A percentile compares a stretch with the other conserved stretches of the same genome.
Conservation (phyloP, 2,888 invertebrate species). For the Cataglyphis cursor region DNA sequence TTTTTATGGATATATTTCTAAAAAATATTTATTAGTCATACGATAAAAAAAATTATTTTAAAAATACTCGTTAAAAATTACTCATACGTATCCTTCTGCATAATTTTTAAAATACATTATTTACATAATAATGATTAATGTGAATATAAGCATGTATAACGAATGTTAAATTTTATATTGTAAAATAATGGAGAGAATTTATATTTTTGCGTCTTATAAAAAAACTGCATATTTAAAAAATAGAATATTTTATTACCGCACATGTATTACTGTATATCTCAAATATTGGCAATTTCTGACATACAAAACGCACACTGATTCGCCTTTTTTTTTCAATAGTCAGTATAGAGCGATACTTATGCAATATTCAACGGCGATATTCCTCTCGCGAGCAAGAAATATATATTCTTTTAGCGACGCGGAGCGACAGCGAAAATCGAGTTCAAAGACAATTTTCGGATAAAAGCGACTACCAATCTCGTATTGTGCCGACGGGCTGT, state of each 20-base stretch:
- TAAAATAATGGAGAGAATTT: background rate
- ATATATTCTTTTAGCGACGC: constrained; percentile 24
- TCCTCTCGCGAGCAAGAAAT: constrained; percentile 28
- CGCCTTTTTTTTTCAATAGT: background rate
- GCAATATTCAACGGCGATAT: constrained; percentile 37
- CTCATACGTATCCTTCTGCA: background rate
- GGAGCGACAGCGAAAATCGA: constrained; percentile 51
- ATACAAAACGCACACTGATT: background rate
- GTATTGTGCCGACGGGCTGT: constrained; percentile 55
- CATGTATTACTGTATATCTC: background rate
- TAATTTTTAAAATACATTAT: background rate
- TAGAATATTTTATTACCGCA: background rate
- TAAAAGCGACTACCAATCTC: constrained; percentile 60
- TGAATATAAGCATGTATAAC: background rate
- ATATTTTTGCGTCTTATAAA: background rate
- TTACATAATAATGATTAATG: background rate
- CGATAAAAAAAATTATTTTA: background rate
- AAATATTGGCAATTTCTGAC: background rate
- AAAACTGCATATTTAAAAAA: background rate
- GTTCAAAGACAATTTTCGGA: constrained; percentile 55
- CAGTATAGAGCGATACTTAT: constrained; percentile 13
- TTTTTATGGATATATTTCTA: background rate
- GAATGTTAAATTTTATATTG: background rate
- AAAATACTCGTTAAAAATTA: background rate
- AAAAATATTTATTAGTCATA: background rate